phyloP scores from a whole-genome alignment of 2,113 vertebrate species.

The Psophia crepitans region DNA sequence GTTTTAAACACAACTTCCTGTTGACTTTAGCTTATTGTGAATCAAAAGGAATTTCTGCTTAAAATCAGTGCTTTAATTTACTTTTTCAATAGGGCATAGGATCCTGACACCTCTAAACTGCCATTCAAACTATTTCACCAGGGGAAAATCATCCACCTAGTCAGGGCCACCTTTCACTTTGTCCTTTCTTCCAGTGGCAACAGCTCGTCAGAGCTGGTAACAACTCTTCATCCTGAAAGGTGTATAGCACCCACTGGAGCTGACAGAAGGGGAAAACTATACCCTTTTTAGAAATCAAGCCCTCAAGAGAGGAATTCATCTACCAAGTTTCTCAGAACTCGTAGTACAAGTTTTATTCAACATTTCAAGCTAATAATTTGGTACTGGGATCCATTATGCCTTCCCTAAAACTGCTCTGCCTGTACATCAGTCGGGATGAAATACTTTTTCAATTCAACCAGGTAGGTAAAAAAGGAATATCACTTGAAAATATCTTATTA shows the following conservation, averaged over 20 bases:
- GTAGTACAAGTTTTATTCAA: background rate
- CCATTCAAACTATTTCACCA: background rate
- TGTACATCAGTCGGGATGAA: background rate
- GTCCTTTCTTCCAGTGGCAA: slow-evolving; percentile 57
- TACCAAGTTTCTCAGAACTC: background rate
- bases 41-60: background rate
- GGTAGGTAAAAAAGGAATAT: background rate
- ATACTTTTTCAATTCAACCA: background rate
- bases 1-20: background rate
- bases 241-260: slow-evolving; percentile 56
- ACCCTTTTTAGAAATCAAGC: background rate
- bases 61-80: background rate
- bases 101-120: background rate
- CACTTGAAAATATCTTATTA: background rate
- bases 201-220: slow-evolving; percentile 16
- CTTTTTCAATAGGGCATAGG: background rate
- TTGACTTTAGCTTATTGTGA: background rate
- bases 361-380: background rate
- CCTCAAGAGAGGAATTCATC: background rate
- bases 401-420: background rate
- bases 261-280: slow-evolving; percentile 3
- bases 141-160: slow-evolving; percentile 21
- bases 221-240: slow-evolving; percentile 64
- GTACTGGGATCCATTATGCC: background rate
- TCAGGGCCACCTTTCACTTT: slow-evolving; percentile 34